Conservation (phyloP, 2,797 vertebrate genomes). For the Neopelma chrysocephalum region DNA sequence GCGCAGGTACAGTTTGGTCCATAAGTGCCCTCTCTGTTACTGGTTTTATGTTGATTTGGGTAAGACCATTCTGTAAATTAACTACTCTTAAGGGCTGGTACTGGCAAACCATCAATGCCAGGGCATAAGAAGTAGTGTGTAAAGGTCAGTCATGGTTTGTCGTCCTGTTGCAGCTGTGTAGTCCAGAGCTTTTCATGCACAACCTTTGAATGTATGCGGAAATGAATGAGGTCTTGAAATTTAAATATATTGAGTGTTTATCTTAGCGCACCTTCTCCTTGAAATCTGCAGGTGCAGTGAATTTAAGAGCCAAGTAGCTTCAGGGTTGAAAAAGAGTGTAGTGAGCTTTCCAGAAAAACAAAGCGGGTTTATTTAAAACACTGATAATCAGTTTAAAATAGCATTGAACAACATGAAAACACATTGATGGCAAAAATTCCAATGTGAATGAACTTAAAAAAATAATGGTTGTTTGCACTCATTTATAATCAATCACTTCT, state of each 20-base stretch:
- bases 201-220: neutral
- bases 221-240: neutral
- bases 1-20: neutral
- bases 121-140: rapidly evolving
- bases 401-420: neutral
- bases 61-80: neutral
- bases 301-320: neutral
- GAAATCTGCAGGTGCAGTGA: neutral
- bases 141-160: neutral
- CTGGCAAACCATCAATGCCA: neutral
- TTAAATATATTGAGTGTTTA: neutral
- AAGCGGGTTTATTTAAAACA: neutral
- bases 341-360: neutral
- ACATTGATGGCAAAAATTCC: neutral
- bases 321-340: neutral
- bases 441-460: neutral
- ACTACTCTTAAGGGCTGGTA: neutral
- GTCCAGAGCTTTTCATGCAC: neutral
- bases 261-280: neutral
- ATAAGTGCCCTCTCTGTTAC: neutral
- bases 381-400: neutral
- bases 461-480: neutral
- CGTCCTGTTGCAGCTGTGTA: neutral
- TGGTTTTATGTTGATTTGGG: neutral
- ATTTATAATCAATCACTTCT: neutral